Base-by-base conservation (phyloP, 2,888 invertebrate species). In the Tridacna crocea region DNA sequence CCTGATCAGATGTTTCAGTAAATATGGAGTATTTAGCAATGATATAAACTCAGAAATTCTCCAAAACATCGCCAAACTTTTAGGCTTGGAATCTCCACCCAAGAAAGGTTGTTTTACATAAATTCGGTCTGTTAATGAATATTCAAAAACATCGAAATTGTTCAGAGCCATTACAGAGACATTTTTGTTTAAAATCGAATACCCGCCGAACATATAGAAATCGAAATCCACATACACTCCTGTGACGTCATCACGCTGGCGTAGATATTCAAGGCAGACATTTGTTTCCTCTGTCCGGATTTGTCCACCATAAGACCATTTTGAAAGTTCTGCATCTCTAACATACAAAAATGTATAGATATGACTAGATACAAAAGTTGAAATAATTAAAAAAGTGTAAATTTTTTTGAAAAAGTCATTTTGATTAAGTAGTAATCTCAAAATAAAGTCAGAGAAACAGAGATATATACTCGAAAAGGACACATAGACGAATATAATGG, bases 151-250 rank as follows among this genome's bases (percentile, higher is more conserved):
- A 47, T 87, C 88, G 75, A 84, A 87, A 61, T 87, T 85, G 19
- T 90, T 87, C 8, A 89, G 78, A 0, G 89, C 78, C 26, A 91
- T 48, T 12, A 92, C 55, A 11, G 91, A 90, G 12, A 92, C 89
- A 61, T 92, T 87, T 58, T 85, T 79, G 48, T 90, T 89, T 13
- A 92, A 79, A 24, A 91, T 74, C 17, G 88, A 84, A 77, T 89
- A 92, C 6, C 81, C 90, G 10, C 89, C 92, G 12, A 88, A 87
- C 82, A 88, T 85, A 75, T 89, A 85, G 11, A 91, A 36, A 24
- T 85, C 83, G 26, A 83, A 68, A 74, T 92, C 91, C 47, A 91
- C 22, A 76, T 90, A 91, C 10, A 92, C 89, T 10, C 92, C 92
- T 3, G 85, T 89, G 48, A 91, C 92, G 84, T 92, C 90, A 76